phyloP scores from a whole-genome alignment of 2,797 vertebrate species.

The Luscinia luscinia region DNA sequence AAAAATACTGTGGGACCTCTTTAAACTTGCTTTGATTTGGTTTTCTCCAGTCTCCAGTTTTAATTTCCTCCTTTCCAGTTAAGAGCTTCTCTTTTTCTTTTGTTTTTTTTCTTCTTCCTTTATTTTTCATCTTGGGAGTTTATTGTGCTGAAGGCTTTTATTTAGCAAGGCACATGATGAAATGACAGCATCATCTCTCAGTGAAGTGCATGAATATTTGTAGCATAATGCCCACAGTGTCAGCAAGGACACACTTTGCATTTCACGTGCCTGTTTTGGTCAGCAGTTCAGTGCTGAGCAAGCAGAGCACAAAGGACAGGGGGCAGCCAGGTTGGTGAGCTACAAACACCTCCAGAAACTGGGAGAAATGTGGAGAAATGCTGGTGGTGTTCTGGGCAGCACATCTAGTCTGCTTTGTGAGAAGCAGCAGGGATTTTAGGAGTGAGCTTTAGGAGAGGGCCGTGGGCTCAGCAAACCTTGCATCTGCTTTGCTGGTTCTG shows the following conservation, averaged over 20 bases:
- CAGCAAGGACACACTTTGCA: background rate
- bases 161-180: slow-evolving; percentile 14
- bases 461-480: background rate
- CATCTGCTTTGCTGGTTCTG: slow-evolving; percentile 23
- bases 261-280: background rate
- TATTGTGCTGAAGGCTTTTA: slow-evolving; percentile 2
- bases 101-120: too few relatives aligned
- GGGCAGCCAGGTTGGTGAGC: background rate
- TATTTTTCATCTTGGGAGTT: background rate
- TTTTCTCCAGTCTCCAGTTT: background rate
- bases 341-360: background rate
- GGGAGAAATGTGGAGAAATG: background rate
- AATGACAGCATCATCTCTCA: background rate
- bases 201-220: background rate
- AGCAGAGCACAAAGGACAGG: background rate
- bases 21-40: background rate
- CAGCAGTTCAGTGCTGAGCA: background rate
- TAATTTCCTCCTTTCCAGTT: background rate
- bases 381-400: background rate
- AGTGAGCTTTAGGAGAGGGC: background rate
- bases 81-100: background rate
- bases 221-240: background rate
- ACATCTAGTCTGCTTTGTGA: background rate
- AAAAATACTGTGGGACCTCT: background rate
- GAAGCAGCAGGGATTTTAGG: background rate